These are phyloP conservation scores for Chaetoderma sp. DNA, from an alignment of 2,888 invertebrate species.

Conservation along the genomic window DNA sequence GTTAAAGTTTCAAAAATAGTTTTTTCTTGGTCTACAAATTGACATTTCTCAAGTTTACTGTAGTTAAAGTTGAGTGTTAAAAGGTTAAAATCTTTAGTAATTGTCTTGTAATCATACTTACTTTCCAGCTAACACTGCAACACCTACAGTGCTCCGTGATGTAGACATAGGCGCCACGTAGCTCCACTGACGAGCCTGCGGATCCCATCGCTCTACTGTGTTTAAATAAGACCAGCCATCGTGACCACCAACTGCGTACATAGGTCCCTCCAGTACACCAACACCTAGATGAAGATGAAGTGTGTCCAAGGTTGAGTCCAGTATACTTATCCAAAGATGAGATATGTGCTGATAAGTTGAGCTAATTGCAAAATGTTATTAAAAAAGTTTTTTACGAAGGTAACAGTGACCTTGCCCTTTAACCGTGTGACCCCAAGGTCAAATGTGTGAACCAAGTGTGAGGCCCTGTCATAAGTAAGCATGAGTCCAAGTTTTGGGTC, in stretches of 20 bases:
- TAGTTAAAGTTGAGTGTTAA: neutral
- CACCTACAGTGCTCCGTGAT: slow-evolving; percentile 90
- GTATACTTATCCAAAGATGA: too few species aligned
- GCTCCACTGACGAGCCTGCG: slow-evolving; percentile 87
- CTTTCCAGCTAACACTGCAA: slow-evolving; percentile 84
- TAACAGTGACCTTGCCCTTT: too few species aligned
- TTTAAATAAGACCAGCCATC: slow-evolving; percentile 96
- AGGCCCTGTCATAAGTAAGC: too few species aligned
- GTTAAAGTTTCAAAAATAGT: too few species aligned
- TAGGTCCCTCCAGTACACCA: slow-evolving; percentile 81
- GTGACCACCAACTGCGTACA: slow-evolving; percentile 95
- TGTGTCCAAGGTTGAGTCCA: too few species aligned
- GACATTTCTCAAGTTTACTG: neutral
- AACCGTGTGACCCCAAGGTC: too few species aligned
- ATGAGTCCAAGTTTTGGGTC: too few species aligned
- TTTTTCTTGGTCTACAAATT: neutral
- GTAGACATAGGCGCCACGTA: slow-evolving; percentile 91
- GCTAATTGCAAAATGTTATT: too few species aligned
- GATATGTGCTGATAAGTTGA: too few species aligned
- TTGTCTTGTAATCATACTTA: slow-evolving; percentile 53
- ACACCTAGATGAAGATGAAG: slow-evolving; percentile 70
- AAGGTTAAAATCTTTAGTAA: neutral
- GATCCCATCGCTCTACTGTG: slow-evolving; percentile 94
- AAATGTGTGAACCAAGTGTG: too few species aligned
- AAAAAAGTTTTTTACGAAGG: too few species aligned